A percentile compares a stretch with the other conserved stretches of the same genome.
phyloP scores from a whole-genome alignment of 2,113 vertebrate genomes.

The Phrynosoma blainvillii region DNA sequence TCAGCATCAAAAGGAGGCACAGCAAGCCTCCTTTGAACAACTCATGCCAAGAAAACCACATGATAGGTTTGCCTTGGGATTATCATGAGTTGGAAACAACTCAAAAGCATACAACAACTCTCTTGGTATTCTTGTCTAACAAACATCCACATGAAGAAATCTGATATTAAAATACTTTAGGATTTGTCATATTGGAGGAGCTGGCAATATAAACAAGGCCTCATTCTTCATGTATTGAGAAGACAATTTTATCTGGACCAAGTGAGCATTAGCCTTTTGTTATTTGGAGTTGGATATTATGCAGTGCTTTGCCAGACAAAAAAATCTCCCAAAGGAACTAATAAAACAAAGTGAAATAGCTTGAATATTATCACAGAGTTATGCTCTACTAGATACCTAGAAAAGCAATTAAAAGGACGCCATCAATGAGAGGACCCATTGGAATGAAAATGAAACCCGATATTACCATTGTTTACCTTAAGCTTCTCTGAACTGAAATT shows the following conservation, averaged over 20 bases:
- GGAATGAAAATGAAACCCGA: constrained; percentile 66
- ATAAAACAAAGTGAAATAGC: constrained; percentile 51
- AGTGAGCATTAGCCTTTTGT: constrained; percentile 4
- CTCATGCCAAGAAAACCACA: too few species aligned
- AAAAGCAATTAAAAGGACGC: constrained; percentile 68
- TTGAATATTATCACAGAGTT: constrained; percentile 57
- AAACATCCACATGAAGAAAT: constrained; percentile 1
- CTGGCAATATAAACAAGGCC: background rate
- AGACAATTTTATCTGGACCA: constrained; percentile 3
- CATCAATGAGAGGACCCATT: constrained; percentile 51
- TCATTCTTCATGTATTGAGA: background rate
- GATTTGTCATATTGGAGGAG: background rate
- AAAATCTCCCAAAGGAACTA: constrained; percentile 36
- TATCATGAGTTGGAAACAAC: too few species aligned
- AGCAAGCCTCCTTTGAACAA: too few species aligned
- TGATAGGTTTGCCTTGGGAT: too few species aligned
- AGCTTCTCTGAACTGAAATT: constrained; percentile 64
- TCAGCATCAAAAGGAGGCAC: too few species aligned
- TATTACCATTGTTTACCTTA: constrained; percentile 72
- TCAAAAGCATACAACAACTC: too few species aligned
- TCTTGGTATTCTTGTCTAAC: background rate
- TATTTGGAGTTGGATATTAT: constrained; percentile 33
- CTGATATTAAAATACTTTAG: background rate
- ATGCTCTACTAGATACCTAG: constrained; percentile 56
- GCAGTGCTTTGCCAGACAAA: background rate